Base-by-base conservation (phyloP, 2,113 vertebrate species). In the Motacilla alba region DNA sequence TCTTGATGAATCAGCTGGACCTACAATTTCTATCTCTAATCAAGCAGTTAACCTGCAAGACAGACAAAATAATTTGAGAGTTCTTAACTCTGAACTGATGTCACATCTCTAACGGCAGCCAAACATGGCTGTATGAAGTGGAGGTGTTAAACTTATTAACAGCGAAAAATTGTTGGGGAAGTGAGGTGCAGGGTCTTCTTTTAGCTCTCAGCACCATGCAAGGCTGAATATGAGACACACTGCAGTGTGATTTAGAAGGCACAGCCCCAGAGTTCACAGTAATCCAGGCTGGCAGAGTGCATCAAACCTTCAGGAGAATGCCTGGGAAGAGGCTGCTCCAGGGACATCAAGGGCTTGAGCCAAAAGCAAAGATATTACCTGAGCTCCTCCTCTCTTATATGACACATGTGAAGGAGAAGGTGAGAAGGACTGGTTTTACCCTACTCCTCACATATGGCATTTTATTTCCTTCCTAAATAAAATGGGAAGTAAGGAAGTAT, bases 1-100 rank as follows among this genome's bases (percentile, higher is more conserved):
- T 9, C 69, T 70, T 84, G 74, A 73, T 90, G 79, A 97, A 91
- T 93, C 83, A 93, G 53, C 60, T 87, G 74, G 82, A 94, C 91
- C 26, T 94, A 46, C 39, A 85, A 68, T 91, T 95, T 95, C 87
- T 94, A 72, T 91, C 87, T 77, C 68, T 77, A 94, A 94, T 90
- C 80, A 96, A 35, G 43, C 50, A 93, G 81, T 91, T 95, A 95
- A 92, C 68, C 80, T 93, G n/a, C 15, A 14, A 97, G 91, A 93
- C 66, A 90, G 26, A 81, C 46, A 95, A 92, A 96, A 92, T 41
- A 63, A 79, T 90, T 96, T 74, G 56, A 91, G 46, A 70, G 87
- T 70, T 86, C 79, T 93, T 94, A 92, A 83, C 39, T 86, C 30
- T 74, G 81, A 90, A 81, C 37, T 88, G 70, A 75, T 93, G 73